Evolutionary conservation across 2,888 invertebrate species (phyloP).

Genomic region (Agonopterix heracliana): DNA sequence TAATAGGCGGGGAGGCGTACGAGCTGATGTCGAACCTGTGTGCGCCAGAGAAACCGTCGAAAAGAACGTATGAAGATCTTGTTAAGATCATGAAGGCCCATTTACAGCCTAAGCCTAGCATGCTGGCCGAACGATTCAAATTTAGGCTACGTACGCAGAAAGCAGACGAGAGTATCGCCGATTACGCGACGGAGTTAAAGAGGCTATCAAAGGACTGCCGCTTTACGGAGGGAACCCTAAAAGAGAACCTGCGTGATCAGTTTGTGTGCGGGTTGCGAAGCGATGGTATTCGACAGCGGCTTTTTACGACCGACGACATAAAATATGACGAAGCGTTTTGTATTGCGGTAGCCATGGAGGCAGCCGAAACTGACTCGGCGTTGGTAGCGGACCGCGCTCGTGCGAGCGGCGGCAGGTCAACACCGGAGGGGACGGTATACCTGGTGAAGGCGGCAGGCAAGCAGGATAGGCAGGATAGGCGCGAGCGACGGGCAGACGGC

Average conservation of each 20-base stretch:
- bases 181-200: constrained; percentile 5
- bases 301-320: constrained; percentile 14
- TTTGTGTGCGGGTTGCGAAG: constrained; percentile 10
- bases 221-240: constrained; percentile 8
- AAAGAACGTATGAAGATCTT: background rate
- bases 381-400: background rate
- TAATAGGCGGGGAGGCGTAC: constrained; percentile 1
- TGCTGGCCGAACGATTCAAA: constrained; percentile 6
- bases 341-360: constrained; percentile 11
- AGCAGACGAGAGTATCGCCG: background rate
- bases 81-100: constrained; percentile 1
- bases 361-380: constrained; percentile 14
- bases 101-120: constrained; percentile 1
- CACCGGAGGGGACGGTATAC: background rate
- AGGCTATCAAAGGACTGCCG: constrained; percentile 6
- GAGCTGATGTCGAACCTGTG: constrained; percentile 3
- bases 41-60: constrained; percentile 5
- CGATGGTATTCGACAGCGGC: constrained; percentile 13
- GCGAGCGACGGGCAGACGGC: too few relatives aligned
- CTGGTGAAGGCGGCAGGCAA: background rate
- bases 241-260: constrained; percentile 19
- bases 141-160: constrained; percentile 5
- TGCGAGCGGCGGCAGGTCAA: background rate
- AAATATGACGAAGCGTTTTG: constrained; percentile 5
- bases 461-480: too few relatives aligned